Evolutionary conservation across 2,797 vertebrate genomes (phyloP).

Genomic region (Cyclopterus lumpus): DNA sequence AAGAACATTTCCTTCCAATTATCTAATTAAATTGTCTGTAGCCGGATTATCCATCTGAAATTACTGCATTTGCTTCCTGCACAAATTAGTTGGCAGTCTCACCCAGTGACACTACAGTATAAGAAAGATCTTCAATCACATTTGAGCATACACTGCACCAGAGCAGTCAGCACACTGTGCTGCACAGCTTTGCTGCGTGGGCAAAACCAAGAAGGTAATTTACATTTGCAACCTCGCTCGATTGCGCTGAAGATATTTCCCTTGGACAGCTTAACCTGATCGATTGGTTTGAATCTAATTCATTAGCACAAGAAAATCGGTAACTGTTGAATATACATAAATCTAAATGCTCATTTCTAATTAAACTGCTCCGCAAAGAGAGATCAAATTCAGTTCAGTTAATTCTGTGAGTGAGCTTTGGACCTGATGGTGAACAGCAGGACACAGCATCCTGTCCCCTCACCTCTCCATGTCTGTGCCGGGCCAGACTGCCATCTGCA

Average conservation of each 20-base stretch:
- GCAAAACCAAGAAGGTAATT: conserved; percentile 69
- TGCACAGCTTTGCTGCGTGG: conserved; percentile 59
- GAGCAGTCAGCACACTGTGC: conserved; percentile 44
- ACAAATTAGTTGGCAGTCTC: conserved; percentile 28
- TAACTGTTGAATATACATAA: conserved; percentile 34
- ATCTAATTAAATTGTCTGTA: not conserved
- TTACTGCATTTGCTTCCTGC: conserved; percentile 23
- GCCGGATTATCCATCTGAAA: conserved; percentile 24
- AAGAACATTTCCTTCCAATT: conserved; percentile 23
- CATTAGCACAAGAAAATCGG: conserved; percentile 47
- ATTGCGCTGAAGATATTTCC: conserved; percentile 38
- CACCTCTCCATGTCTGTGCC: conserved; percentile 89
- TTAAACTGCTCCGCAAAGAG: conserved; percentile 18
- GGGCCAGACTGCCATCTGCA: conserved; percentile 85
- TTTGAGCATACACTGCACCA: conserved; percentile 55
- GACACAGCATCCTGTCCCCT: conserved; percentile 65
- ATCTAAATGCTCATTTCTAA: conserved; percentile 34
- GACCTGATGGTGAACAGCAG: conserved; percentile 41
- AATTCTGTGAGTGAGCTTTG: conserved; percentile 26
- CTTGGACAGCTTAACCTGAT: conserved; percentile 54
- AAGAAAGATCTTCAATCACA: conserved; percentile 36
- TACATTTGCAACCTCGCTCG: conserved; percentile 56
- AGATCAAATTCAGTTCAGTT: conserved; percentile 18
- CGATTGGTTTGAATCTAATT: conserved; percentile 58
- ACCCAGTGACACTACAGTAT: conserved; percentile 22